Evolutionary conservation across 2,797 vertebrate species (phyloP), one percentile per base, ranked within the genome.

Genomic region (Synaphobranchus kaupii): DNA sequence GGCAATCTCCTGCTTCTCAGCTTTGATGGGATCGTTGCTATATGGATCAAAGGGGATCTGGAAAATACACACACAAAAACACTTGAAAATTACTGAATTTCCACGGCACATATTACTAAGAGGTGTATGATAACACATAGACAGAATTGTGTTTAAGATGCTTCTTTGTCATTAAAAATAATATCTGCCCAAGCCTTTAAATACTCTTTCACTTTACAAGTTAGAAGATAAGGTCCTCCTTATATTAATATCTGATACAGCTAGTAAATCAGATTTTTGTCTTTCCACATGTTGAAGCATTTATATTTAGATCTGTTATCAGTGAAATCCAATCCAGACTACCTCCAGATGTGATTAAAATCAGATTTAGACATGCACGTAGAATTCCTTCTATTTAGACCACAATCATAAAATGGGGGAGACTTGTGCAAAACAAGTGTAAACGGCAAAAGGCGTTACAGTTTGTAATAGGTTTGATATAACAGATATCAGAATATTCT

Each of bases 11-110:
- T 98, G 98, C 44, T 90, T 91, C 87, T 94, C 89, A 0, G 94
- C 95, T 1, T 90, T 92, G 78, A 92, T 94, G 34, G 94, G 92
- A 56, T 97, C 95, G 0, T 73, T 93, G 90, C 93, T 94, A 91
- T 91, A 92, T 0, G 56, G 91, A 89, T 98, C 97, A 73, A 92
- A 52, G 31, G 97, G 97, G 91, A 99, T 97, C 98, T 99, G 94
- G 15, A 86, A 81, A 50, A 81, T 50, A 81, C 12, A 50, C 31
- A n/a, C 47, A 81, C 22, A 48, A 50, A 78, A 48, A n/a, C 47
- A 81, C 73, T 78, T 1, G 5, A 71, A 71, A 31, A n/a, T 28
- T 31, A 76, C 34, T 50, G 44, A 28, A 12, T 22, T 81, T 50
- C 22, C 7, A 22, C 22, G 20, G 44, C 47, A 50, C 25, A 81